These are phyloP conservation scores for Fistularia tabacaria DNA, from an alignment of 2,797 vertebrate species.

Conservation along the genomic window DNA sequence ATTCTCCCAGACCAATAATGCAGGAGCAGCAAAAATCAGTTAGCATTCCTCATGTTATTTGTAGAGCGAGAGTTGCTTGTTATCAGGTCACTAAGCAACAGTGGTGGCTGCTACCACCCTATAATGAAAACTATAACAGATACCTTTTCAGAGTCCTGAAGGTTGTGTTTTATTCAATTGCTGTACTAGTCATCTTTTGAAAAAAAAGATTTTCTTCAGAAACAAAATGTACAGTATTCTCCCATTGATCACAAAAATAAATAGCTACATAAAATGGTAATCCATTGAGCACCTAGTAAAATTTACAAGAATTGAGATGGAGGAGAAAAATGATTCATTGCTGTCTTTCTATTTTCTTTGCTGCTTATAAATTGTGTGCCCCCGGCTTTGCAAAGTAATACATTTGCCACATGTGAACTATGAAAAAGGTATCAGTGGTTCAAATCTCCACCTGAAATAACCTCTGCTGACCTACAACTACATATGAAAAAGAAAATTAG, in stretches of 20 bases:
- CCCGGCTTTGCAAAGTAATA: not conserved
- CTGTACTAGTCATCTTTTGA: constrained; percentile 5
- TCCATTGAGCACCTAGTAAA: no score
- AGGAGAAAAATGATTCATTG: no score
- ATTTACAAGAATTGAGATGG: no score
- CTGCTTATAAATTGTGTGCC: no score
- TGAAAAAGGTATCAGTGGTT: not conserved
- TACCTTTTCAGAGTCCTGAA: constrained; percentile 13
- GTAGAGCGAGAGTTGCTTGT: constrained; percentile 7
- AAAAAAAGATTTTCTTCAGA: no score
- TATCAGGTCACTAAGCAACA: constrained; percentile 40
- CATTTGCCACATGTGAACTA: not conserved
- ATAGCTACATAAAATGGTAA: no score
- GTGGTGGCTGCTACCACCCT: not conserved
- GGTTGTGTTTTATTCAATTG: constrained; percentile 20
- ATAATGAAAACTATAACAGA: not conserved
- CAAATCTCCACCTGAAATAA: not conserved
- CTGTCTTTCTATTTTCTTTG: no score
- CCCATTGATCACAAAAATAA: no score
- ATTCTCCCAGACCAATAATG: constrained; percentile 29
- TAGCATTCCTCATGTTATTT: constrained; percentile 2
- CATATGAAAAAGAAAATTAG: not conserved
- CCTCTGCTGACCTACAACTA: not conserved
- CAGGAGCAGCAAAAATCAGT: constrained; percentile 34
- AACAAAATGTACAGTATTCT: no score